phyloP scores from a whole-genome alignment of 2,888 invertebrate genomes.

The Tethea ocularis region DNA sequence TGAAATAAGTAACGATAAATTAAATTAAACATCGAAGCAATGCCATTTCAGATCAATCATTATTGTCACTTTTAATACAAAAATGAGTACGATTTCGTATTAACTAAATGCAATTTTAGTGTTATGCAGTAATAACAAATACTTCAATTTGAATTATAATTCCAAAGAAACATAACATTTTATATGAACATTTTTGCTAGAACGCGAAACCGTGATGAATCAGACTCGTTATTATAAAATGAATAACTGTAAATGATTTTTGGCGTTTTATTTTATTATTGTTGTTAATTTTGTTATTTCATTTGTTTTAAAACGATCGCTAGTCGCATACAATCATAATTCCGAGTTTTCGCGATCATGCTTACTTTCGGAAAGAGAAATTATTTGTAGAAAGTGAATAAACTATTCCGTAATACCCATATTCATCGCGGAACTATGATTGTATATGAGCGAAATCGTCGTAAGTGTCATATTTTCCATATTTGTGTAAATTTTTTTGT shows the following conservation, averaged over 20 bases:
- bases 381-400: too few species aligned
- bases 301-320: constrained; percentile 9
- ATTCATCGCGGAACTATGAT: not conserved
- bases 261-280: constrained; percentile 23
- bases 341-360: not conserved
- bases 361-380: too few species aligned
- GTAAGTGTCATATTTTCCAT: constrained; percentile 1
- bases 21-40: constrained; percentile 1
- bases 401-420: not conserved
- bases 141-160: not conserved
- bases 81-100: not conserved
- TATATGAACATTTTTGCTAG: not conserved
- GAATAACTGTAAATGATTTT: constrained; percentile 10
- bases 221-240: not conserved
- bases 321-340: not conserved
- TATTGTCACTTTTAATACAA: not conserved
- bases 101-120: too few species aligned
- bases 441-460: not conserved
- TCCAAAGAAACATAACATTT: not conserved
- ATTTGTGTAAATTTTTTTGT: not conserved
- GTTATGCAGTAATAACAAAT: not conserved
- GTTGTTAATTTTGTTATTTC: constrained; percentile 30
- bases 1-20: not conserved
- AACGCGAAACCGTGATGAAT: not conserved
- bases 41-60: not conserved